Evolutionary conservation across 2,888 invertebrate species (phyloP).

Genomic region (Temnothorax rugatulus): DNA sequence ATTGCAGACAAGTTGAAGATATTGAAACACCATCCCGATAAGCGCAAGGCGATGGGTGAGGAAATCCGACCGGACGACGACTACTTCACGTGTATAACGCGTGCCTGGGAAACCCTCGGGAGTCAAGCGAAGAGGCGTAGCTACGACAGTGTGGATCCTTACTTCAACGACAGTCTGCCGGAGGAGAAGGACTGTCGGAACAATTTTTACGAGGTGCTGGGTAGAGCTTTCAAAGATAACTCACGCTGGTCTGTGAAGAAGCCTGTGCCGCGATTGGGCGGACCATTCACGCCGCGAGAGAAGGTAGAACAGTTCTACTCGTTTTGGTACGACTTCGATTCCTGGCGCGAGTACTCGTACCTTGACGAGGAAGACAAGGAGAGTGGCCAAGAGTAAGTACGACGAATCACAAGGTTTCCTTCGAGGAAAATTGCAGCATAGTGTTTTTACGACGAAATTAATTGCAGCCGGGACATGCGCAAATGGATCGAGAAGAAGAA

Average conservation of each 20-base stretch:
- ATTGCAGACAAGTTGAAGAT: slow-evolving; percentile 92
- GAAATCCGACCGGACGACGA: slow-evolving; percentile 96
- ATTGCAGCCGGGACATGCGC: slow-evolving; percentile 93
- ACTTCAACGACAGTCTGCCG: slow-evolving; percentile 96
- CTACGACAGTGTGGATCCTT: slow-evolving; percentile 98
- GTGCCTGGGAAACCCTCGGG: slow-evolving; percentile 97
- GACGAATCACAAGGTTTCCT: not conserved
- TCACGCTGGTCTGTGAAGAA: slow-evolving; percentile 96
- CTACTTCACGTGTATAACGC: slow-evolving; percentile 99
- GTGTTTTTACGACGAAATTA: slow-evolving; percentile 30
- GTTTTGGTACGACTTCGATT: slow-evolving; percentile 99
- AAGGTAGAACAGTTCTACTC: slow-evolving; percentile 98
- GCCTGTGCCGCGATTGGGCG: slow-evolving; percentile 94
- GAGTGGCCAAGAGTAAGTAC: slow-evolving; percentile 93
- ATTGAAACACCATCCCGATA: slow-evolving; percentile 99
- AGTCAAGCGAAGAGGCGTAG: slow-evolving; percentile 93
- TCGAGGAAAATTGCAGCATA: slow-evolving; percentile 24
- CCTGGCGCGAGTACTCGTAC: slow-evolving; percentile 99
- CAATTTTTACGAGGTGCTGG: slow-evolving; percentile 91
- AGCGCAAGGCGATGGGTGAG: slow-evolving; percentile 96
- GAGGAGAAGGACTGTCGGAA: slow-evolving; percentile 91
- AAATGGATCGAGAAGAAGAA: slow-evolving; percentile 99
- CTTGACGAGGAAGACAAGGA: slow-evolving; percentile 99
- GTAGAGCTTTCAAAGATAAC: slow-evolving; percentile 92
- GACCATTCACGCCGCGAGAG: slow-evolving; percentile 91